Evolutionary conservation across 2,888 invertebrate genomes (phyloP).

Genomic region (Limnephilus auricula): DNA sequence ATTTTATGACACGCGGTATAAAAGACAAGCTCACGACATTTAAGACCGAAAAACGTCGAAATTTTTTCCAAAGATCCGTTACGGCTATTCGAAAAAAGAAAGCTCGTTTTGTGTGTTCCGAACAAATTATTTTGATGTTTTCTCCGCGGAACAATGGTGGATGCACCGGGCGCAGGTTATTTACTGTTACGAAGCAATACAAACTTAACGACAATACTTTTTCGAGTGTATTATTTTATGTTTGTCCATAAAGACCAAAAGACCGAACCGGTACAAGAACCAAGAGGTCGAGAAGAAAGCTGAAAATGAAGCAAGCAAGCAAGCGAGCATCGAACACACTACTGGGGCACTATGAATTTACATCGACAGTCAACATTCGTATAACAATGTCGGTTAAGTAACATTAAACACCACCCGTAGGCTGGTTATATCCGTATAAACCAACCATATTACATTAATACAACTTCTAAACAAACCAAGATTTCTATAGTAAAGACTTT

Average conservation of each 20-base stretch:
- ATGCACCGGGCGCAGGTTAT: background rate
- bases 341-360: background rate
- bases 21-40: conserved; percentile 20
- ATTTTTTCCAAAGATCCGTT: conserved; percentile 38
- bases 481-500: background rate
- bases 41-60: conserved; percentile 20
- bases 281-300: conserved; percentile 27
- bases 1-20: background rate
- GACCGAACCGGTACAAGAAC: conserved; percentile 3
- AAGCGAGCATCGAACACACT: background rate
- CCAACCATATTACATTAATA: background rate
- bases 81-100: conserved; percentile 36
- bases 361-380: background rate
- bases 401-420: background rate
- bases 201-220: conserved; percentile 15
- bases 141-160: conserved; percentile 2
- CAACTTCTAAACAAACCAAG: too few species aligned
- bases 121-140: conserved; percentile 23
- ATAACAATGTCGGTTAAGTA: conserved; percentile 18
- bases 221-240: conserved; percentile 27
- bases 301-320: background rate
- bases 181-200: conserved; percentile 32
- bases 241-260: conserved; percentile 3
- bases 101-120: conserved; percentile 34
- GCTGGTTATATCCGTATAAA: background rate